phyloP scores from a whole-genome alignment of 2,113 vertebrate genomes.

The Seriola quinqueradiata region DNA sequence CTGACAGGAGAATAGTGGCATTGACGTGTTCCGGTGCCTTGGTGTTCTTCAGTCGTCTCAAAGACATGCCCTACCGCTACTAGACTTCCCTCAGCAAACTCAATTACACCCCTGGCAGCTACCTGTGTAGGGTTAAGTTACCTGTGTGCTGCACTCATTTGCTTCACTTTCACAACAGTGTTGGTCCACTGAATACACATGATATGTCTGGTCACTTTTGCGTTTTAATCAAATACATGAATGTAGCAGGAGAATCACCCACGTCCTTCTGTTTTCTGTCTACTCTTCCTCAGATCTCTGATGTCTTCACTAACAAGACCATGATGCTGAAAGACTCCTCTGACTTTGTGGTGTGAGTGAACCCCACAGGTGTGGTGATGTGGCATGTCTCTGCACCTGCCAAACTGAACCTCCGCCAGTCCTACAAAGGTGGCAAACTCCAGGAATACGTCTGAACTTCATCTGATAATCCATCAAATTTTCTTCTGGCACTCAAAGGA shows the following conservation, averaged over 20 bases:
- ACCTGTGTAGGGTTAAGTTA: conserved; percentile 68
- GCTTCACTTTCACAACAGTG: too few species aligned
- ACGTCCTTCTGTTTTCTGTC: too few species aligned
- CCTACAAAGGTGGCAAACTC: not conserved
- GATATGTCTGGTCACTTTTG: too few species aligned
- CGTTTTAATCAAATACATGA: not conserved
- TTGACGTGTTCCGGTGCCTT: conserved; percentile 90
- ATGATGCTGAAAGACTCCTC: conserved; percentile 77
- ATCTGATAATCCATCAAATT: too few species aligned
- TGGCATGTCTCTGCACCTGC: conserved; percentile 88
- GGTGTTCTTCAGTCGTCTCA: conserved; percentile 93
- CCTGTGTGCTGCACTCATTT: too few species aligned
- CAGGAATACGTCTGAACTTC: not conserved
- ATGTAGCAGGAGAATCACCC: too few species aligned
- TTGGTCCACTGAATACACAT: too few species aligned
- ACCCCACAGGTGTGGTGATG: conserved; percentile 95
- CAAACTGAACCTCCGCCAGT: conserved; percentile 7
- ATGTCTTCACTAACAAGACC: conserved; percentile 82
- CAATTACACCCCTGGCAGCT: conserved; percentile 77
- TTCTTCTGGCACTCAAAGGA: too few species aligned
- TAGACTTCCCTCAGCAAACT: conserved; percentile 86
- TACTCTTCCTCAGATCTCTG: conserved; percentile 77
- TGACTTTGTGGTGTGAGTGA: conserved; percentile 88
- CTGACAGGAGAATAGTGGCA: conserved; percentile 85
- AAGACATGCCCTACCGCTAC: conserved; percentile 90